Percentiles rank a stretch among this genome's conserved stretches.
Evolutionary conservation across 2,888 invertebrate species (phyloP).

Genomic region (Cantharis rustica): DNA sequence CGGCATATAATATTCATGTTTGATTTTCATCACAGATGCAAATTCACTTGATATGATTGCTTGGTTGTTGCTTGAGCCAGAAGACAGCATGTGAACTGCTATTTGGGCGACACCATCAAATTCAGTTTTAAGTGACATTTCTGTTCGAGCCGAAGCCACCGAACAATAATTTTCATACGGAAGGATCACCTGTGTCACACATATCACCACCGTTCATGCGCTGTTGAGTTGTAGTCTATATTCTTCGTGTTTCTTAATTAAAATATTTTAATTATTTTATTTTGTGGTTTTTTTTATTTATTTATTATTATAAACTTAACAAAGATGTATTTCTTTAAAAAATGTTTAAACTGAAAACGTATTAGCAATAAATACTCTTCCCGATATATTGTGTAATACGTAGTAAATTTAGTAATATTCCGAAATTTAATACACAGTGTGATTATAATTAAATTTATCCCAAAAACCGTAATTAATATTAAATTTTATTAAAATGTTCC

Average conservation of each 20-base stretch:
- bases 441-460: background rate
- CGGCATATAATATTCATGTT: background rate
- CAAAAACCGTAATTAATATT: slow-evolving; percentile 3
- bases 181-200: background rate
- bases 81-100: background rate
- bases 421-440: background rate
- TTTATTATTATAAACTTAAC: too few relatives aligned
- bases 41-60: background rate
- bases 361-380: too few relatives aligned
- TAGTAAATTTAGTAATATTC: too few relatives aligned
- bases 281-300: background rate
- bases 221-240: background rate
- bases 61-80: background rate
- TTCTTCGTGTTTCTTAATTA: background rate
- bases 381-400: too few relatives aligned
- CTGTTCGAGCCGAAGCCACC: background rate
- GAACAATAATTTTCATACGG: background rate
- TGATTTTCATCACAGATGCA: background rate
- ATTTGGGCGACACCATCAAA: background rate
- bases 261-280: background rate
- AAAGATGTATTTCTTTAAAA: too few relatives aligned
- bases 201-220: background rate
- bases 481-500: background rate
- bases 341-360: too few relatives aligned
- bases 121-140: background rate